These are phyloP conservation scores for Melitaea athalia DNA, from an alignment of 2,888 invertebrate species.

Conservation along the genomic window DNA sequence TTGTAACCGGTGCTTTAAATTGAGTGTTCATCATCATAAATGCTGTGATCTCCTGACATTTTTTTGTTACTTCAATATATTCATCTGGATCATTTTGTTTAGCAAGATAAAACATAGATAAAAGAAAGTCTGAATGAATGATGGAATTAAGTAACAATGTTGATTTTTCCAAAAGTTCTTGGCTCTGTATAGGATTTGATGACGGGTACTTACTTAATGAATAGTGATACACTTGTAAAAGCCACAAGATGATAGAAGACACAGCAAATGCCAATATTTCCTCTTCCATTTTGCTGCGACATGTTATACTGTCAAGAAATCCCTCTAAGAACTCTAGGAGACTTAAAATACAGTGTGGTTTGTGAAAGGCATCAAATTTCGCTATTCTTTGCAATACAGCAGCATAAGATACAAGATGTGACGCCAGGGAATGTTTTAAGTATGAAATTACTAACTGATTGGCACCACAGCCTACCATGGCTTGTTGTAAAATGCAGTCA, in stretches of 20 bases:
- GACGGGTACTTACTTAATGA: conserved; percentile 75
- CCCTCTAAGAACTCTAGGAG: conserved; percentile 92
- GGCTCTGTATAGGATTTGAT: conserved; percentile 75
- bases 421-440: conserved; percentile 94
- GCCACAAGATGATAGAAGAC: conserved; percentile 91
- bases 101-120: conserved; percentile 92
- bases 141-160: conserved; percentile 86
- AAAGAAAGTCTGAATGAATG: conserved; percentile 87
- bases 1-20: conserved; percentile 79
- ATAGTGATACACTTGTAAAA: conserved; percentile 87
- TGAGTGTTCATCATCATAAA: conserved; percentile 82
- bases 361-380: conserved; percentile 93
- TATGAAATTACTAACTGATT: conserved; percentile 96
- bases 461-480: conserved; percentile 95
- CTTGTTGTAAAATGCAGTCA: conserved; percentile 96
- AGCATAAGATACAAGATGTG: conserved; percentile 95
- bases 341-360: conserved; percentile 93
- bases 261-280: conserved; percentile 91
- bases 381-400: conserved; percentile 94
- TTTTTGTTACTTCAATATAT: conserved; percentile 85
- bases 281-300: conserved; percentile 93
- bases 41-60: conserved; percentile 87
- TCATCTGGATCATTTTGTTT: conserved; percentile 90
- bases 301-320: conserved; percentile 83
- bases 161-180: conserved; percentile 87